A percentile compares a stretch with the other conserved stretches of the same genome.
phyloP scores from a whole-genome alignment of 2,888 invertebrate species.

The Standfussiana lucernea region DNA sequence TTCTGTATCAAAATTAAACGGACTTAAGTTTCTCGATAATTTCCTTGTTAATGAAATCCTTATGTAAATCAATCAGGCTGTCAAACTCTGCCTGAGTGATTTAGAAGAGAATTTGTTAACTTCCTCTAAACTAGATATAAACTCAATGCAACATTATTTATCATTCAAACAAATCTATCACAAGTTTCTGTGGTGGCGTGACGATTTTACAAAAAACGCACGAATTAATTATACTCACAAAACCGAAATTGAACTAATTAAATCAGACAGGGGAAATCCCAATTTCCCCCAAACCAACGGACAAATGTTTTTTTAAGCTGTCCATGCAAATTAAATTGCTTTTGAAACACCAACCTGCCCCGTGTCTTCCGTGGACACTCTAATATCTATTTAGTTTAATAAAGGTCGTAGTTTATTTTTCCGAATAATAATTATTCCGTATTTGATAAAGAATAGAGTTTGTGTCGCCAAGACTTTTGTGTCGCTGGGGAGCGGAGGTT shows the following conservation, averaged over 20 bases:
- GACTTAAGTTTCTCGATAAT: conserved; percentile 19
- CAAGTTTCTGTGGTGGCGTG: background rate
- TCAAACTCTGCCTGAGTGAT: background rate
- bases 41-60: conserved; percentile 33
- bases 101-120: conserved; percentile 1
- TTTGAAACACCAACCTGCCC: conserved; percentile 41
- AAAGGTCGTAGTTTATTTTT: conserved; percentile 69
- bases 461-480: conserved; percentile 75
- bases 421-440: conserved; percentile 75
- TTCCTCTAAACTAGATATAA: background rate
- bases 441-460: conserved; percentile 80
- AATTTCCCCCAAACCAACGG: conserved; percentile 55
- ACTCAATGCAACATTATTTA: background rate
- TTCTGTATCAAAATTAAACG: conserved; percentile 18
- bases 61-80: conserved; percentile 28
- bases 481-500: conserved; percentile 72
- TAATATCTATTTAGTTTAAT: conserved; percentile 66
- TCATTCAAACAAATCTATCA: background rate
- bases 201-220: conserved; percentile 31
- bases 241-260: conserved; percentile 61
- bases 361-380: conserved; percentile 65
- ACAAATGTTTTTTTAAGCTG: conserved; percentile 57
- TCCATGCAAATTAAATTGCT: conserved; percentile 55
- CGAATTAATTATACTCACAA: conserved; percentile 53
- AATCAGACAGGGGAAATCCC: conserved; percentile 49